Conservation (phyloP, 2,888 invertebrate species). For the Rhimphoctona megacephalus region DNA sequence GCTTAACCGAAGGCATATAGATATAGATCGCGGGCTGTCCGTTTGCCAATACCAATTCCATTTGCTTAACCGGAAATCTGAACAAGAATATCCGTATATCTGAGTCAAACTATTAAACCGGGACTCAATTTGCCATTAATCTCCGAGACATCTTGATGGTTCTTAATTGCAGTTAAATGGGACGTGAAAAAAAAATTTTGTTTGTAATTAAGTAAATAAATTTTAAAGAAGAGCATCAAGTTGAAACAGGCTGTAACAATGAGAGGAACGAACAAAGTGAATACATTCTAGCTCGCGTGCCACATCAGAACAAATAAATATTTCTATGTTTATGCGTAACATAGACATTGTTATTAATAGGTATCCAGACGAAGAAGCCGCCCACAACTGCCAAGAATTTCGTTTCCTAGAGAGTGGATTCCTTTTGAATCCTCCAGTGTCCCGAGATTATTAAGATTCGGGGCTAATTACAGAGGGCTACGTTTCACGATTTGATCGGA, state of each 20-base stretch:
- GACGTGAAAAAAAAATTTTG: neutral
- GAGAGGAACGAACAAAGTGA: neutral
- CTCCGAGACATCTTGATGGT: too few relatives aligned
- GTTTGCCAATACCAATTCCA: constrained; percentile 76
- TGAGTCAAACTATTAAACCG: constrained; percentile 6
- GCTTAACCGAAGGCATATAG: constrained; percentile 3
- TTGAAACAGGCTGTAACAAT: neutral
- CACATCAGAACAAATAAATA: neutral
- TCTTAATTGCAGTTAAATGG: neutral
- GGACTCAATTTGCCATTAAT: neutral
- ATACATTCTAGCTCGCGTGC: neutral
- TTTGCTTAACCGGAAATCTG: constrained; percentile 77
- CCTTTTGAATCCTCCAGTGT: neutral
- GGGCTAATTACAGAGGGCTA: constrained; percentile 31
- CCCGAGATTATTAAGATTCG: constrained; percentile 13
- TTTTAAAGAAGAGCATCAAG: too few relatives aligned
- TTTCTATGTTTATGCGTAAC: neutral
- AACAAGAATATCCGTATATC: constrained; percentile 13
- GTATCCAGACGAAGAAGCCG: neutral
- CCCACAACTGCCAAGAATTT: neutral
- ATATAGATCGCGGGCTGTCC: constrained; percentile 35
- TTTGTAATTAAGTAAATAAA: neutral
- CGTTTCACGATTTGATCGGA: constrained; percentile 33
- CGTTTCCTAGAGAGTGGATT: neutral
- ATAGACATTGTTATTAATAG: neutral